Percentiles rank a stretch among this genome's conserved stretches.
These are phyloP conservation scores for Empis stercorea DNA, from an alignment of 2,888 invertebrate species.

Conservation along the genomic window DNA sequence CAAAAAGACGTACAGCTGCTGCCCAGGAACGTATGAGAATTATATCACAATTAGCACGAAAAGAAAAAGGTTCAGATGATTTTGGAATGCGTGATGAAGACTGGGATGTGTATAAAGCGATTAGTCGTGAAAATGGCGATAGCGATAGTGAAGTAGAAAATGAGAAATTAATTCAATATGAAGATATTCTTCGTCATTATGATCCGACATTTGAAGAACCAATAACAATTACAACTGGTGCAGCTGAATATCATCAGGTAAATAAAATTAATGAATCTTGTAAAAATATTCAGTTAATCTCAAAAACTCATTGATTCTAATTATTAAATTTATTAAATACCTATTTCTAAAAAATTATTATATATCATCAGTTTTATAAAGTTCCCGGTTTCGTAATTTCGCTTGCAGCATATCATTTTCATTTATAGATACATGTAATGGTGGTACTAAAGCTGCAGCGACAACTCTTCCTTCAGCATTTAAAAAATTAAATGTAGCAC, in stretches of 20 bases:
- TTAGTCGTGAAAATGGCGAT: constrained; percentile 62
- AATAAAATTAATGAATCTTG: too few relatives aligned
- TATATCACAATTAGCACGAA: constrained; percentile 75
- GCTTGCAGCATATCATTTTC: constrained; percentile 47
- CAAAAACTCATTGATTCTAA: too few relatives aligned
- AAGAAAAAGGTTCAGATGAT: constrained; percentile 70
- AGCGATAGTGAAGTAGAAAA: constrained; percentile 89
- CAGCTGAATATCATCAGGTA: constrained; percentile 59
- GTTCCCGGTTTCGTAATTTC: constrained; percentile 42
- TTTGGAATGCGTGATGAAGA: constrained; percentile 90
- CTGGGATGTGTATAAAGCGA: constrained; percentile 93
- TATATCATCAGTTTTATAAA: constrained; percentile 30
- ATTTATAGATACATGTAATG: constrained; percentile 38
- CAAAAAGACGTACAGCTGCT: constrained; percentile 76
- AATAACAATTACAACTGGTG: constrained; percentile 32
- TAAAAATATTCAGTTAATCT: background rate
- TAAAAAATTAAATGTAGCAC: constrained; percentile 83
- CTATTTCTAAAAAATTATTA: background rate
- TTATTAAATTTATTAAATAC: background rate
- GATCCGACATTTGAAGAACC: constrained; percentile 57
- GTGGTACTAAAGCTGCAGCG: constrained; percentile 59
- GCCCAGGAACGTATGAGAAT: constrained; percentile 92
- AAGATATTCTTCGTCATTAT: constrained; percentile 69
- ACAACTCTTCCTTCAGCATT: constrained; percentile 61
- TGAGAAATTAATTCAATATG: constrained; percentile 73